Evolutionary conservation across 1,140 invertebrate genomes (phyloP).

Genomic region (Diabrotica undecimpunctata): DNA sequence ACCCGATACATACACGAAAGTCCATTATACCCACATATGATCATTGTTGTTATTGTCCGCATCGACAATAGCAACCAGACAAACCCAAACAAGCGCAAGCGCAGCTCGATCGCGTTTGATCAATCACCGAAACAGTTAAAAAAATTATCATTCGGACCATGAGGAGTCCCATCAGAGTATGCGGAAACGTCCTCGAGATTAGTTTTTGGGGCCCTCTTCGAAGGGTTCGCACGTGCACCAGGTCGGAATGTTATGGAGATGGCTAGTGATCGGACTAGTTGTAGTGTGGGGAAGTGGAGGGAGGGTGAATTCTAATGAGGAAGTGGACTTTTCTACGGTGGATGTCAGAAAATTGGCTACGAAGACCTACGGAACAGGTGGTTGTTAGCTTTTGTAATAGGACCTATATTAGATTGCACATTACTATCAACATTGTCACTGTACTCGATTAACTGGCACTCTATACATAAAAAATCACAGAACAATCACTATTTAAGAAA

Average conservation of each 20-base stretch:
- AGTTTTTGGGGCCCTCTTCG: slow-evolving; percentile 3
- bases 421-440: slow-evolving; percentile 4
- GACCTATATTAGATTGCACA: neutral
- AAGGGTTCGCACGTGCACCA: neutral
- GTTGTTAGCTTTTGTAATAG: slow-evolving; percentile 10
- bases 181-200: neutral
- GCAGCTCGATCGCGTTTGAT: slow-evolving; percentile 26
- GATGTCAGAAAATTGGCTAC: slow-evolving; percentile 29
- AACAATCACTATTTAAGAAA: too few species aligned
- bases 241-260: slow-evolving; percentile 20
- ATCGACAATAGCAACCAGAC: slow-evolving; percentile 25
- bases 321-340: slow-evolving; percentile 25
- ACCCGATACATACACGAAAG: too few species aligned
- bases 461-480: neutral
- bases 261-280: slow-evolving; percentile 7
- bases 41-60: slow-evolving; percentile 33
- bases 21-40: slow-evolving; percentile 8
- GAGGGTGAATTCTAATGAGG: slow-evolving; percentile 15
- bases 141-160: slow-evolving; percentile 14
- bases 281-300: slow-evolving; percentile 4
- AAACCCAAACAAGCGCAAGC: slow-evolving; percentile 14
- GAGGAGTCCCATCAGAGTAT: slow-evolving; percentile 4
- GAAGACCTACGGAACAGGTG: slow-evolving; percentile 36
- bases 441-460: neutral
- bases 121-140: slow-evolving; percentile 27